phyloP scores from a whole-genome alignment of 2,797 vertebrate genomes.

The Scolopax bukidnonensis region DNA sequence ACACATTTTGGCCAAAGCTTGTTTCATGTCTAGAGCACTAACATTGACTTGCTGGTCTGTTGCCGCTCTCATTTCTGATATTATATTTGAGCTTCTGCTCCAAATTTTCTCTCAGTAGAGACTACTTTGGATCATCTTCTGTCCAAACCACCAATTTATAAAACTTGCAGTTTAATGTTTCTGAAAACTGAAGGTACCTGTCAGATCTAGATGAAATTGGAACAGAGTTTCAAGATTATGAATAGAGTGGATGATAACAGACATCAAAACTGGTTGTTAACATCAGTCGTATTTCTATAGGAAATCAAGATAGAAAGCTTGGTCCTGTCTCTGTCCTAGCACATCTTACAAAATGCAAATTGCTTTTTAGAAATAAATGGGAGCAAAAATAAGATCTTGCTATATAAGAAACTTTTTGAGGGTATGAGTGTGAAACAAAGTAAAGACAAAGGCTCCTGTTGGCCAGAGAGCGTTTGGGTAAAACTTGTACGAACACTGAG shows the following conservation, averaged over 20 bases:
- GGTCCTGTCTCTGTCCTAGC: not conserved
- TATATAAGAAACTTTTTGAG: not conserved
- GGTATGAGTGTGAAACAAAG: not conserved
- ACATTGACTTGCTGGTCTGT: not conserved
- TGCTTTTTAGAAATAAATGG: not conserved
- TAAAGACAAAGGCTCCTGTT: not conserved
- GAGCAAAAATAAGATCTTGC: not conserved
- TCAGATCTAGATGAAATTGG: not conserved
- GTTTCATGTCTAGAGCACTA: not conserved
- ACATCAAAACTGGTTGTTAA: not conserved
- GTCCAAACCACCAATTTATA: not conserved
- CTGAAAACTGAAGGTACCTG: not conserved
- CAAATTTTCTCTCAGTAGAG: not conserved
- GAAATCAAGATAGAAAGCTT: not conserved
- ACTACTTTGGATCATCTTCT: not conserved
- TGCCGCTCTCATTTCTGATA: not conserved
- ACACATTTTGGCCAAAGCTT: not conserved
- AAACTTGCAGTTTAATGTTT: not conserved
- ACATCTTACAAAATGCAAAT: not conserved
- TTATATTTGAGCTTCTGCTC: not conserved
- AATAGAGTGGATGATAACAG: not conserved
- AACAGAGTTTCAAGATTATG: not conserved
- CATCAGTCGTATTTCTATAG: not conserved
- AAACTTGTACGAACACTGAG: rapidly evolving
- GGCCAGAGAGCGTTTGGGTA: not conserved